Percentiles rank a stretch among this genome's conserved stretches.
Conservation (phyloP, 2,113 vertebrate genomes). For the Galemys pyrenaicus region DNA sequence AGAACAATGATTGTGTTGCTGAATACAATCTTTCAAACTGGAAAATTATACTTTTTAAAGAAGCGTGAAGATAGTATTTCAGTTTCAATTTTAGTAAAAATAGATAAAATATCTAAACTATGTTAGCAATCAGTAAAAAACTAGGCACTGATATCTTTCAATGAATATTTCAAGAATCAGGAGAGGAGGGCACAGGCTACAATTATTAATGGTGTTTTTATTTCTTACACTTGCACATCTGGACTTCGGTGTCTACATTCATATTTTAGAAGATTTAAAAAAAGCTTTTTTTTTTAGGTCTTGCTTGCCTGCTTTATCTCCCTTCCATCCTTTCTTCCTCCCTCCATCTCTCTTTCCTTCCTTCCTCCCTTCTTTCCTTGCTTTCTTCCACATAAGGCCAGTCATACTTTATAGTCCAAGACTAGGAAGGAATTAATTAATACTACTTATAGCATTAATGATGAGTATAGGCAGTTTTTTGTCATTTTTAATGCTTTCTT, state of each 20-base stretch:
- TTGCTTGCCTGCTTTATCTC: not conserved
- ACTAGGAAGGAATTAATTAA: not conserved
- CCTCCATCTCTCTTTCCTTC: not conserved
- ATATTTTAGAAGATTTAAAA: not conserved
- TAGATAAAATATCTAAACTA: not conserved
- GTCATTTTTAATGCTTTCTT: not conserved
- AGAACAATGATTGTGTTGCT: not conserved
- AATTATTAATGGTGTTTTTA: not conserved
- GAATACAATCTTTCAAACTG: not conserved
- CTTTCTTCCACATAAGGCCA: not conserved
- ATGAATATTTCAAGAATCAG: not conserved
- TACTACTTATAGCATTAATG: not conserved
- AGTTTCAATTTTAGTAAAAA: not conserved
- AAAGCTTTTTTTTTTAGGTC: not conserved
- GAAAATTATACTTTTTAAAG: slow-evolving; percentile 5
- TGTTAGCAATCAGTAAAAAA: not conserved
- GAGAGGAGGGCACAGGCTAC: accelerated
- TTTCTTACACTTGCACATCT: not conserved
- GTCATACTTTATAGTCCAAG: not conserved
- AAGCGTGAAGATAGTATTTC: not conserved
- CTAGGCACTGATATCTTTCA: not conserved
- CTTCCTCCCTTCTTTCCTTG: not conserved
- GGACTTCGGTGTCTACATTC: not conserved
- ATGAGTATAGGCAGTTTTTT: not conserved
- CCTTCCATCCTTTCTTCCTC: not conserved